phyloP scores from a whole-genome alignment of 2,888 invertebrate species.

The Eurytoma adleriae region DNA sequence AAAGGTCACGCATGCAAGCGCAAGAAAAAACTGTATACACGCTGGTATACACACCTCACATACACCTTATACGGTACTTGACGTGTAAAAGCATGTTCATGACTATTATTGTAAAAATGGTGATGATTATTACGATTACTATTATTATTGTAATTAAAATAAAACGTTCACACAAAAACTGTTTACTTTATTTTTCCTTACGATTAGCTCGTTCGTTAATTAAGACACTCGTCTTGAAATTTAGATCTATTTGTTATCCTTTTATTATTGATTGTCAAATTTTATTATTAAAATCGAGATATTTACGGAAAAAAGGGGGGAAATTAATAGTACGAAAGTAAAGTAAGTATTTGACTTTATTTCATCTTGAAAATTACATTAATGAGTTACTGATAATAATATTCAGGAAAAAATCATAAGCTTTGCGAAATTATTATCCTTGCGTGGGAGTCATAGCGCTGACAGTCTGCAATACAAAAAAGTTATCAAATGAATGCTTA shows the following conservation, averaged over 20 bases:
- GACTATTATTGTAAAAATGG: constrained; percentile 63
- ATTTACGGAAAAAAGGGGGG: too few species aligned
- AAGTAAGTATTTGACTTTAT: too few species aligned
- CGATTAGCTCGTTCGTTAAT: too few species aligned
- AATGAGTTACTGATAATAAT: not conserved
- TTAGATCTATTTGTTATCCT: not conserved
- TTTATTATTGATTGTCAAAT: not conserved
- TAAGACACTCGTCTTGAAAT: too few species aligned
- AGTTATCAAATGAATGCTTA: not conserved
- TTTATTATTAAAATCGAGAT: too few species aligned
- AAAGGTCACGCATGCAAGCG: constrained; percentile 35
- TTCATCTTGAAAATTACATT: not conserved
- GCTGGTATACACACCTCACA: constrained; percentile 31
- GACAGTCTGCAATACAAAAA: not conserved
- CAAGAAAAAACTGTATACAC: constrained; percentile 49
- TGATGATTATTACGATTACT: constrained; percentile 64
- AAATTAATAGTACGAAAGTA: too few species aligned
- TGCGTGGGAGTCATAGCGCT: not conserved
- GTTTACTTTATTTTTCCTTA: not conserved
- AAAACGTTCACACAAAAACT: constrained; percentile 67
- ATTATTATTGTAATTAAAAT: constrained; percentile 70
- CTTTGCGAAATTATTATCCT: not conserved
- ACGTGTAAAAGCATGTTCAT: constrained; percentile 61
- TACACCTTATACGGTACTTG: constrained; percentile 56
- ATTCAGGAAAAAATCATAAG: not conserved